A percentile compares a stretch with the other conserved stretches of the same genome.
These are phyloP conservation scores for Clivina fossor DNA, from an alignment of 2,888 invertebrate species.

Conservation along the genomic window DNA sequence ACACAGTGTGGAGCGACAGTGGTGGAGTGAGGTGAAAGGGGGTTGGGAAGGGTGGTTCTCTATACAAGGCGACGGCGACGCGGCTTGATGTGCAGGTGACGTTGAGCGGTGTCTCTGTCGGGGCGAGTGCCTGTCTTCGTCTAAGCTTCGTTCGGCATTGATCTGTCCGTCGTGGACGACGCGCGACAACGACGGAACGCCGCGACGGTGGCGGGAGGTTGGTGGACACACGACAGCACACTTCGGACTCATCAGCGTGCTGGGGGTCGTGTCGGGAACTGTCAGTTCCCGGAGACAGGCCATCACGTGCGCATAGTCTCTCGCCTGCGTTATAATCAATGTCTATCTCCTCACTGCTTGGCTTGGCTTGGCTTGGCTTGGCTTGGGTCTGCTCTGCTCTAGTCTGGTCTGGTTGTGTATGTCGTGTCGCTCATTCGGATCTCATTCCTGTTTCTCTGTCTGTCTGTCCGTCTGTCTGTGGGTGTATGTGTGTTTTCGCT, in stretches of 20 bases:
- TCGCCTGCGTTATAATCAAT: slow-evolving; percentile 24
- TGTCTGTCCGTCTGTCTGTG: slow-evolving; percentile 1
- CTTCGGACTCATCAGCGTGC: slow-evolving; percentile 25
- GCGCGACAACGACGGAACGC: slow-evolving; percentile 41
- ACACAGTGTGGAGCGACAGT: neutral
- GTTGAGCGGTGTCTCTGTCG: slow-evolving; percentile 36
- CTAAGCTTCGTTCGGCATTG: slow-evolving; percentile 52
- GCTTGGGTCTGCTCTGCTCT: neutral
- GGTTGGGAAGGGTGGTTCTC: slow-evolving; percentile 20
- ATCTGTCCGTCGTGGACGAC: slow-evolving; percentile 48
- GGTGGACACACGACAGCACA: slow-evolving; percentile 31
- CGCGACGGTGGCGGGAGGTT: slow-evolving; percentile 12
- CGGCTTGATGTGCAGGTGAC: slow-evolving; percentile 40
- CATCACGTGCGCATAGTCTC: slow-evolving; percentile 11
- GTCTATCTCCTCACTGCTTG: slow-evolving; percentile 13
- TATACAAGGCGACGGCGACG: slow-evolving; percentile 33
- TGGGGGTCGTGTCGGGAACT: slow-evolving; percentile 24
- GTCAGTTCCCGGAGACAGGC: slow-evolving; percentile 27
- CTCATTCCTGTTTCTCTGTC: slow-evolving; percentile 1
- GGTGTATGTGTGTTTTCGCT: neutral
- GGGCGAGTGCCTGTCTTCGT: slow-evolving; percentile 45
- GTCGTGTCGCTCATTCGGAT: too few relatives aligned
- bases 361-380: too few relatives aligned
- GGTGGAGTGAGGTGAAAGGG: neutral
- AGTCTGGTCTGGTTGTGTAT: neutral